These are phyloP conservation scores for Mus minutoides DNA, from an alignment of 2,797 vertebrate species.

Conservation along the genomic window DNA sequence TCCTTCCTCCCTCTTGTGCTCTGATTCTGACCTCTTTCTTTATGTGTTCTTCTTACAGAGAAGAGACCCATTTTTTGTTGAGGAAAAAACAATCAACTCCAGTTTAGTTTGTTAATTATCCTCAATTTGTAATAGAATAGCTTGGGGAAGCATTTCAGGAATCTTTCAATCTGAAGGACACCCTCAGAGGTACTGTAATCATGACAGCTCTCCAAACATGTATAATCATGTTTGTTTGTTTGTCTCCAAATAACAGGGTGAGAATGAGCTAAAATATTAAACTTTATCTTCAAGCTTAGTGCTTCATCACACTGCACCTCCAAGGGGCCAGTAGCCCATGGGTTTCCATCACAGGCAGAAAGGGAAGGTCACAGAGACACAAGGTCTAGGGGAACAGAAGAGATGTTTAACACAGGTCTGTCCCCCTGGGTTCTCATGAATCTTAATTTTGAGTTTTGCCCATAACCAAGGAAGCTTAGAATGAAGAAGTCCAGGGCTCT, in stretches of 20 bases:
- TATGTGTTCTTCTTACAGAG: neutral
- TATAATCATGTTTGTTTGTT: too few relatives aligned
- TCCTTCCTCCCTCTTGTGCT: neutral
- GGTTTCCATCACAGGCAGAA: neutral
- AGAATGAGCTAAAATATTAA: neutral
- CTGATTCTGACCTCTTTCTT: neutral
- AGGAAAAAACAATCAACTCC: neutral
- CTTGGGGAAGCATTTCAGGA: neutral
- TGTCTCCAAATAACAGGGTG: neutral
- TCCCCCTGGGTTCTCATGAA: neutral
- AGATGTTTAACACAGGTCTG: neutral
- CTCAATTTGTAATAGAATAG: neutral
- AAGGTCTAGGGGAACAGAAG: neutral
- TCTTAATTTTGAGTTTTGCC: neutral
- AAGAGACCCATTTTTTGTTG: neutral
- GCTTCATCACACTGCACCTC: neutral
- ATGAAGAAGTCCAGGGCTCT: neutral
- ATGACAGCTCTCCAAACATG: neutral
- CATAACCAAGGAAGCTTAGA: neutral
- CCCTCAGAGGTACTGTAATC: neutral
- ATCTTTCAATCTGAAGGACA: neutral
- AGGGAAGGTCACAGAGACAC: neutral
- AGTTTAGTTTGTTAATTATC: neutral
- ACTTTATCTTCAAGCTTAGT: neutral
- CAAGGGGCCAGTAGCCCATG: neutral